Conservation (phyloP, 2,888 invertebrate species). For the Xestia c-nigrum region DNA sequence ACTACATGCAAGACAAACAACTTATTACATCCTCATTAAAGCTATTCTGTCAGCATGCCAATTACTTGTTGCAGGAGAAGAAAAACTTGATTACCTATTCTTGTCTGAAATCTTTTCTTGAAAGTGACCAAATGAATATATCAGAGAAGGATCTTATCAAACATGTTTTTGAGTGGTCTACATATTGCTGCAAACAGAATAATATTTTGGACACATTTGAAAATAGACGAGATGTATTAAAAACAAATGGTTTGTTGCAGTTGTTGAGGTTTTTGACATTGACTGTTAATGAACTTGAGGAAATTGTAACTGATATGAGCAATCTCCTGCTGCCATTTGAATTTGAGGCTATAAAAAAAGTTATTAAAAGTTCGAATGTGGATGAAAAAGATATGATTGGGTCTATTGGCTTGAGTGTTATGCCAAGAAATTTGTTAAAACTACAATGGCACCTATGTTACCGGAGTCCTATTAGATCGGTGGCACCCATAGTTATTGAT, state of each 20-base stretch:
- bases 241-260: conserved; percentile 83
- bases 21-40: conserved; percentile 88
- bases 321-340: conserved; percentile 82
- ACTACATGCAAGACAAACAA: conserved; percentile 90
- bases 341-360: conserved; percentile 70
- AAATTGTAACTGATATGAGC: conserved; percentile 76
- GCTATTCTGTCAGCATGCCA: conserved; percentile 90
- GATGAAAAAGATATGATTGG: conserved; percentile 63
- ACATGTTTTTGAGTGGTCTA: conserved; percentile 90
- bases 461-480: conserved; percentile 82
- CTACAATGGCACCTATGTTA: conserved; percentile 84
- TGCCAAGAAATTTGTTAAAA: conserved; percentile 78
- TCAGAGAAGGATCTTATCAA: conserved; percentile 89
- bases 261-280: conserved; percentile 85
- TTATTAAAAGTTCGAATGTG: conserved; percentile 65
- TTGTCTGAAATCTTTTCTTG: conserved; percentile 88
- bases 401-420: conserved; percentile 57
- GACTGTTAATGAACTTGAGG: conserved; percentile 81
- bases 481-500: conserved; percentile 84
- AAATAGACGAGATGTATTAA: conserved; percentile 84
- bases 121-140: conserved; percentile 88
- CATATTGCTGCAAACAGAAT: conserved; percentile 86
- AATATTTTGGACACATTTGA: conserved; percentile 80
- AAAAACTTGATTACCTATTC: conserved; percentile 86
- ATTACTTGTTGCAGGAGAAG: conserved; percentile 88